A percentile compares a stretch with the other conserved stretches of the same genome.
Evolutionary conservation across 2,113 vertebrate genomes (phyloP).

Genomic region (Phainopepla nitens): DNA sequence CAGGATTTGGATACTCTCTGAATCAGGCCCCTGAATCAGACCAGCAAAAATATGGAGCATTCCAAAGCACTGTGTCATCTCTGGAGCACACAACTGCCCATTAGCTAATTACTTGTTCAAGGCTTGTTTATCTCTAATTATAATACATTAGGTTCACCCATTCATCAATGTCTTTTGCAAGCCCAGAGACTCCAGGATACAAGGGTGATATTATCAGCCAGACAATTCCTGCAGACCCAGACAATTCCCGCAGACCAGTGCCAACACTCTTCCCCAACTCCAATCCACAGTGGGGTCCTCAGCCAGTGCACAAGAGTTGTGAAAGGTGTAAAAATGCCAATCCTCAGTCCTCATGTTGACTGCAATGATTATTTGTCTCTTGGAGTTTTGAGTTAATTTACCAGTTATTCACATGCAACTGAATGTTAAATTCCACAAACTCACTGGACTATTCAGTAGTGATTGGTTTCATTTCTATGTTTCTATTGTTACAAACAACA

Average conservation of each 20-base stretch:
- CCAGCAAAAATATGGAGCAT: neutral
- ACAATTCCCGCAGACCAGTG: neutral
- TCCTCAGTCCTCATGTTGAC: neutral
- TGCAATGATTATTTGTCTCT: neutral
- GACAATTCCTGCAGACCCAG: neutral
- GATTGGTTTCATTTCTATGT: neutral
- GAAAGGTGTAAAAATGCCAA: neutral
- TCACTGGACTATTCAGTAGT: neutral
- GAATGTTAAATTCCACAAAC: neutral
- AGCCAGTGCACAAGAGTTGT: neutral
- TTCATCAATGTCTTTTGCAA: neutral
- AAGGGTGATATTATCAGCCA: rapidly evolving
- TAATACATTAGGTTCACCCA: neutral
- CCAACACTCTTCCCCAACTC: rapidly evolving
- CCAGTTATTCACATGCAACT: neutral
- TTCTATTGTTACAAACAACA: neutral
- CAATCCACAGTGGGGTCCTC: neutral
- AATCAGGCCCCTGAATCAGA: neutral
- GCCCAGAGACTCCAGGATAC: neutral
- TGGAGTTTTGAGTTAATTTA: neutral
- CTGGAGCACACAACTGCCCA: neutral
- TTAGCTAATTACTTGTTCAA: neutral
- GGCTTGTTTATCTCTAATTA: neutral
- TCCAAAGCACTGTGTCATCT: neutral
- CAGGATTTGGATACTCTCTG: neutral